Base-by-base conservation (phyloP, 2,888 invertebrate genomes). In the Melolontha melolontha region DNA sequence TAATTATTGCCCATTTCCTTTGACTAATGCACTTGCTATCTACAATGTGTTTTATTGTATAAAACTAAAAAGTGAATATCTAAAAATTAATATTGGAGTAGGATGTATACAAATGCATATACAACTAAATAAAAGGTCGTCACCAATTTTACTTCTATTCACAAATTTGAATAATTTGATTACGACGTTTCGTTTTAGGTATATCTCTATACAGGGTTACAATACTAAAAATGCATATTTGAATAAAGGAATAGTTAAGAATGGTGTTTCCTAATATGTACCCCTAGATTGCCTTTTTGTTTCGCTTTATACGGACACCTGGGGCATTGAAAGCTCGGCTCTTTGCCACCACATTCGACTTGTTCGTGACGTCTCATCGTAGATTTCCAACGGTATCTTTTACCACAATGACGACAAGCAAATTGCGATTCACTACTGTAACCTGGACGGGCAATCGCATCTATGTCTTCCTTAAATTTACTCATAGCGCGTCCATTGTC, bases 341-440 rank as follows among this genome's bases (percentile, higher is more conserved):
- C 91, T 81, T 93, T 94, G 72, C 92, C 93, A 50, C 93, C 82
- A 83, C 93, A 93, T 83, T 93, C 93, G 71, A 93, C 92, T 85
- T 90, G 91, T 83, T 92, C 93, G 84, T 94, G 94, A 4, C 92
- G 88, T 10, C 92, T 87, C 86, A 93, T 86, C 69, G 93, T 93
- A 57, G 93, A 93, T 84, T 92, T 94, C 93, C 94, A 94, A 77
- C 93, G 89, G 83, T 94, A 94, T 73, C 91, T 88, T 82, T 94
- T 94, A 72, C 94, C 93, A 84, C 94, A 94, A 80, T 93, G 93
- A 59, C 92, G 87, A 79, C 94, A 94, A 55, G 92, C 89, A 83
- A 92, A 93, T 79, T 90, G 90, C 52, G 86, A 82, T 49, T 86
- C 85, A 29, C 82, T 83, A 77, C 86, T 85, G 75, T 84, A 84